These are phyloP conservation scores for Zaprionus gabonicus DNA, from an alignment of 1,140 invertebrate genomes.

Conservation along the genomic window DNA sequence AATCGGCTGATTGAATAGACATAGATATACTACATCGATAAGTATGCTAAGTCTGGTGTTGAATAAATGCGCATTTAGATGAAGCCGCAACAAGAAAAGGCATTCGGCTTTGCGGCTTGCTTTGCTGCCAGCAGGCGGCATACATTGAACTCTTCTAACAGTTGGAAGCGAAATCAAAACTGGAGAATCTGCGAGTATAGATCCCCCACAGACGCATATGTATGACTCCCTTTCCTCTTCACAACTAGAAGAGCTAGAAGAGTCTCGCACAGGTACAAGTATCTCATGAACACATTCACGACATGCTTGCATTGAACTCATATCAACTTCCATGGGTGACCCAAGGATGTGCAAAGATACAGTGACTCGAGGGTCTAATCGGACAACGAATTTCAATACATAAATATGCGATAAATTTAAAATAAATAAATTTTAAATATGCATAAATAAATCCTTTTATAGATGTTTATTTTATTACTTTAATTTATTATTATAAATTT, in stretches of 20 bases:
- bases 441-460: too few species aligned
- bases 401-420: too few species aligned
- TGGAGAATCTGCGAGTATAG: conserved; percentile 1
- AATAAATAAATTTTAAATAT: too few species aligned
- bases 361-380: neutral
- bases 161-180: conserved; percentile 41
- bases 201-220: conserved; percentile 46
- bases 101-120: conserved; percentile 41
- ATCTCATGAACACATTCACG: neutral
- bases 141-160: conserved; percentile 68
- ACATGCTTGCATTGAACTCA: conserved; percentile 22
- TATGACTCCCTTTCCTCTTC: conserved; percentile 37
- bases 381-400: too few species aligned
- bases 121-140: conserved; percentile 37
- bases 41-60: conserved; percentile 14
- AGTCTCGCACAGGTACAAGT: neutral
- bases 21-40: conserved; percentile 39
- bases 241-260: neutral
- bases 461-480: too few species aligned
- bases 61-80: conserved; percentile 74
- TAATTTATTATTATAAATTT: too few species aligned
- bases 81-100: conserved; percentile 47
- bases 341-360: neutral
- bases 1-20: conserved; percentile 54
- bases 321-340: neutral